phyloP scores from a whole-genome alignment of 1,140 invertebrate genomes.

The Aphelinus certus region DNA sequence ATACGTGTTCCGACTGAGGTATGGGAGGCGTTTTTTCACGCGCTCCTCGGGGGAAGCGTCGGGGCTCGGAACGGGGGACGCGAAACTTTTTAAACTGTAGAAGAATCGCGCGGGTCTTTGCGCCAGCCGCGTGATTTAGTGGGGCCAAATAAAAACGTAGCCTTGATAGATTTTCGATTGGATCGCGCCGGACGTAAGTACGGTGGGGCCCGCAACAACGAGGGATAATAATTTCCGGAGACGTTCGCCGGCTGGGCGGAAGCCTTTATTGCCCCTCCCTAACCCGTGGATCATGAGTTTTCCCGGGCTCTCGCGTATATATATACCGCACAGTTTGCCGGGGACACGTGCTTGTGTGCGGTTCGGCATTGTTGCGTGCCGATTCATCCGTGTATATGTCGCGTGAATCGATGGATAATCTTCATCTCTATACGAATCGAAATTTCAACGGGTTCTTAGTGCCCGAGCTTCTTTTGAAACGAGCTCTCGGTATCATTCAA shows the following conservation, averaged over 20 bases:
- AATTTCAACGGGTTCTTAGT: no score
- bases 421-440: no score
- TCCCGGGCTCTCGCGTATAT: background rate
- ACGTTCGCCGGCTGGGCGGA: background rate
- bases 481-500: no score
- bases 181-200: background rate
- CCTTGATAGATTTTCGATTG: slow-evolving; percentile 32
- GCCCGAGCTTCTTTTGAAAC: no score
- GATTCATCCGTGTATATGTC: no score
- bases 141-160: slow-evolving; percentile 6
- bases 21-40: background rate
- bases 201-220: background rate
- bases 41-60: background rate
- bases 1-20: slow-evolving; percentile 16
- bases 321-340: no score
- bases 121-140: slow-evolving; percentile 9
- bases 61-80: background rate
- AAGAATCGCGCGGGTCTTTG: slow-evolving; percentile 16
- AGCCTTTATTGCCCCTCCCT: background rate
- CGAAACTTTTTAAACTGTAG: slow-evolving; percentile 29
- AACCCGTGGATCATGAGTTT: background rate
- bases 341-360: no score
- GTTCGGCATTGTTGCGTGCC: no score
- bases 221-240: slow-evolving; percentile 23
- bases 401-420: no score